Evolutionary conservation across 2,797 vertebrate genomes (phyloP).

Genomic region (Cossypha caffra): DNA sequence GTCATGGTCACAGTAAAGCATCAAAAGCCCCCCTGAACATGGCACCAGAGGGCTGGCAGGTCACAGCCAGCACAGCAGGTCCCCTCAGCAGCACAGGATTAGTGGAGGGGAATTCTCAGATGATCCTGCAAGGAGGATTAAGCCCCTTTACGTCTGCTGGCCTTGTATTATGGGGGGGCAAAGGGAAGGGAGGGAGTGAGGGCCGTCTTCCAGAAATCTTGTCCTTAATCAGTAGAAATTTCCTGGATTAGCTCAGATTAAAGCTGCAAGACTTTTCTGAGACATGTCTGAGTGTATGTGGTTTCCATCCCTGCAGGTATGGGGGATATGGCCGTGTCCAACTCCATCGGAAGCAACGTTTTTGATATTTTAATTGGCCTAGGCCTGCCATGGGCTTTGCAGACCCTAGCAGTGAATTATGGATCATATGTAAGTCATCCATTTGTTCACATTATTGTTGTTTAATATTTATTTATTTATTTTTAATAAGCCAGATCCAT

Average conservation of each 20-base stretch:
- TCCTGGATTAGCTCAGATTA: background rate
- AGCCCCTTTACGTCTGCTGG: background rate
- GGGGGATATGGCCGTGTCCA: constrained; percentile 97
- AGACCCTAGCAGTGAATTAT: constrained; percentile 92
- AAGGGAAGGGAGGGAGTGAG: background rate
- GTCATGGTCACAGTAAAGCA: background rate
- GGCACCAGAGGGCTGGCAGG: background rate
- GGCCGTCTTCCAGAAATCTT: background rate
- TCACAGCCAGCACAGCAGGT: background rate
- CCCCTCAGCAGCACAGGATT: background rate
- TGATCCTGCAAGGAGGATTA: background rate
- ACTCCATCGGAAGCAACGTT: constrained; percentile 97
- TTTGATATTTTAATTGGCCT: constrained; percentile 96
- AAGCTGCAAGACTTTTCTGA: background rate
- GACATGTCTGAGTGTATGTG: background rate
- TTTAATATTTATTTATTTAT: background rate
- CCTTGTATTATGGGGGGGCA: background rate
- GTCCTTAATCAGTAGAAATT: background rate
- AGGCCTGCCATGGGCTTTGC: constrained; percentile 91
- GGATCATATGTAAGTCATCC: constrained; percentile 89
- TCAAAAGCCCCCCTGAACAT: background rate
- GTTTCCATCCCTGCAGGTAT: constrained; percentile 81
- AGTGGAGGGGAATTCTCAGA: background rate
- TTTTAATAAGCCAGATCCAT: background rate
- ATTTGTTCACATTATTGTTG: background rate